Percentiles rank a stretch among this genome's conserved stretches.
Conservation (phyloP, 37 sponge, comb jelly and placozoan genomes). For the Diacarnus erythraeanus region DNA sequence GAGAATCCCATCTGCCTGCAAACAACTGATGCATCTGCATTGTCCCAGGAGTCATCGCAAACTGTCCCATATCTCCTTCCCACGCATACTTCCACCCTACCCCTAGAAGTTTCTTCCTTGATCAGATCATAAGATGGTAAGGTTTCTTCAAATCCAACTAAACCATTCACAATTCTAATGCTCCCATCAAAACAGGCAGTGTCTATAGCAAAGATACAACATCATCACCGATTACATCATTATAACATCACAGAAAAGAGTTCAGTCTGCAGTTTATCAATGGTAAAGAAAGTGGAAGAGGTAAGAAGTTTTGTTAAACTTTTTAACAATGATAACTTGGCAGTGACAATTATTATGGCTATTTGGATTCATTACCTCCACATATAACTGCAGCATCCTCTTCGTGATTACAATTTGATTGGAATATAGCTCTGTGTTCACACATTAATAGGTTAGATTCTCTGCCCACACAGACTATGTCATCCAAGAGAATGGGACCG, state of each 20-base stretch:
- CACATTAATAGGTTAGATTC: not conserved
- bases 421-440: not conserved
- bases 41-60: constrained; percentile 21
- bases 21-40: constrained; percentile 28
- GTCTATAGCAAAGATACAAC: no score
- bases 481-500: constrained; percentile 10
- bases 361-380: constrained; percentile 2
- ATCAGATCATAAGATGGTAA: not conserved
- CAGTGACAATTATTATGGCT: no score
- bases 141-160: not conserved
- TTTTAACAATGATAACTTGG: no score
- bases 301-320: no score
- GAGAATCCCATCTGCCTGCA: constrained; percentile 44
- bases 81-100: constrained; percentile 45
- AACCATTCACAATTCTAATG: not conserved
- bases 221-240: no score
- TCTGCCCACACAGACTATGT: not conserved
- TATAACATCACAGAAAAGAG: no score
- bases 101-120: not conserved
- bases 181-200: not conserved
- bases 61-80: constrained; percentile 24
- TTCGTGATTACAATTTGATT: not conserved
- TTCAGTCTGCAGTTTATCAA: no score
- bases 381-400: constrained; percentile 13
- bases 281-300: no score